Base-by-base conservation (phyloP, 53 echinoderm and acorn worm genomes). In the Echinarachnius parma region DNA sequence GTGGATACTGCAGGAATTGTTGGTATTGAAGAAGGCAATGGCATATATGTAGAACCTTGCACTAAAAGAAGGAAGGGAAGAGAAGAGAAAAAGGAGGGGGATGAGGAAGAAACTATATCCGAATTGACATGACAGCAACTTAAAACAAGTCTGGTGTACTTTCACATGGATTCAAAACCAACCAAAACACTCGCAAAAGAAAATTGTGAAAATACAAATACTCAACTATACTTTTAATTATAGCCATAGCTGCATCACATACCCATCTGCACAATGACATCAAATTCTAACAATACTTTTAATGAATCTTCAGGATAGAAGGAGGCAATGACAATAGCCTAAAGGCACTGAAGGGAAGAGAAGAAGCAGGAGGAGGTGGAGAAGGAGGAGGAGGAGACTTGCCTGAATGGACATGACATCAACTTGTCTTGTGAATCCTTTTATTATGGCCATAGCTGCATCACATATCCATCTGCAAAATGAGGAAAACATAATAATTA, bases 361-460 rank as follows among this genome's bases (percentile, higher is more conserved):
- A 9, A 42, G n/a, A n/a, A n/a, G 11, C 7, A 61, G 62, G n/a
- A n/a, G n/a, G n/a, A n/a, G n/a, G n/a, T n/a, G n/a, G n/a, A n/a
- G n/a, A n/a, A n/a, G n/a, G n/a, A n/a, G n/a, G n/a, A n/a, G n/a
- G n/a, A n/a, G 9, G 4, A 37, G 7, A 4, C 59, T 78, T 77
- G 92, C 98, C 92, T 92, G 75, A 36, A 98, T 80, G 45, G 91
- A 82, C 86, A 98, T 98, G 53, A 98, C 98, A 83, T 98, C 91
- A 18, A 98, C 78, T 29, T 85, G 98, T 71, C 71, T 76, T 37
- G 91, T 92, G 4, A 76, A 26, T 16, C 98, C 91, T 66, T 75
- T 82, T 29, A 98, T 91, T 26, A 98, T 61, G 4, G 98, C 87
- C 88, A 92, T 75, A 18, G 98, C 88, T 25, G 98, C 91, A 82